Conservation (phyloP, 1,140 invertebrate species). For the Tetranychus urticae region DNA sequence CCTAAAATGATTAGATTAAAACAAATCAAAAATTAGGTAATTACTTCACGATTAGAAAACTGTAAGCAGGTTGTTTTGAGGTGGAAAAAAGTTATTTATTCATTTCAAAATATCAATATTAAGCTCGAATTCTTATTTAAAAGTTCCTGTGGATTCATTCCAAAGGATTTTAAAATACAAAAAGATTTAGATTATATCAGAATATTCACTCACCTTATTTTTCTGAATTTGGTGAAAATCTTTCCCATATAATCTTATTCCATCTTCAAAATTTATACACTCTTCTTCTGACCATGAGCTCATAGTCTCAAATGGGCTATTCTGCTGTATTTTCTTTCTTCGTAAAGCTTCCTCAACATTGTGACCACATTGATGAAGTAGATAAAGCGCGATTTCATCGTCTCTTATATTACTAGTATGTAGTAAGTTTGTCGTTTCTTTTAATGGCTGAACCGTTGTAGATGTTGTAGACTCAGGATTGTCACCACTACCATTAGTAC, state of each 20-base stretch:
- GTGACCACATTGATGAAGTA: conserved; percentile 77
- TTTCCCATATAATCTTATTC: conserved; percentile 72
- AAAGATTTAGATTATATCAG: too few species aligned
- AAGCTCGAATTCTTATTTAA: too few species aligned
- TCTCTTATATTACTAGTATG: conserved; percentile 43
- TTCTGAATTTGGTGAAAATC: conserved; percentile 86
- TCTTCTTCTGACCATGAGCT: conserved; percentile 93
- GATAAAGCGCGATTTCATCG: conserved; percentile 70
- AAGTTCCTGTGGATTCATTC: neutral
- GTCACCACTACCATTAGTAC: neutral
- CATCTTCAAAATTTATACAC: conserved; percentile 85
- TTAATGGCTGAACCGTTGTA: neutral
- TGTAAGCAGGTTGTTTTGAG: conserved; percentile 1
- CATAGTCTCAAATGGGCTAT: conserved; percentile 37
- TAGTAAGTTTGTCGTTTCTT: neutral
- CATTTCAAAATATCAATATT: too few species aligned
- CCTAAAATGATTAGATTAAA: conserved; percentile 23
- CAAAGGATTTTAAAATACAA: neutral
- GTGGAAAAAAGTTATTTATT: too few species aligned
- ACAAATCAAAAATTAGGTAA: neutral
- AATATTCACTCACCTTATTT: conserved; percentile 44
- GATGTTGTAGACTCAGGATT: neutral
- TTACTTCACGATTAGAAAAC: neutral
- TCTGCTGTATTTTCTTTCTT: conserved; percentile 44
- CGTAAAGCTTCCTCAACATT: conserved; percentile 76